Evolutionary conservation across 2,113 vertebrate species (phyloP).

Genomic region (Hylia prasina): DNA sequence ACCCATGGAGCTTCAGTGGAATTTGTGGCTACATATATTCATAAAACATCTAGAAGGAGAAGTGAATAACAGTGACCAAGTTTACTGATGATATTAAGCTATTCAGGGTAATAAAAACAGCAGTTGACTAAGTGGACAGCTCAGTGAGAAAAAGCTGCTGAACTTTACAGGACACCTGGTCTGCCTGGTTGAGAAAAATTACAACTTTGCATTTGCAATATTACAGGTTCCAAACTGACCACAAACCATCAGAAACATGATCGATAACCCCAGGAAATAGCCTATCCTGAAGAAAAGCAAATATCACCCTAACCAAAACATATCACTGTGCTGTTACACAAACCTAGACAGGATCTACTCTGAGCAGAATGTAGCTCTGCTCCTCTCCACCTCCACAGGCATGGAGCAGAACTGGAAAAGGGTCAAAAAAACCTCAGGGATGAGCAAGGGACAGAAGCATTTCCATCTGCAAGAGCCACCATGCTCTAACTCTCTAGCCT

Average conservation of each 20-base stretch:
- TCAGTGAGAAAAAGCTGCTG: not conserved
- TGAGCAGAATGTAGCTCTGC: not conserved
- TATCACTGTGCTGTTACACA: not conserved
- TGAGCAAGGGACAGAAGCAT: not conserved
- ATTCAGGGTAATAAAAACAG: not conserved
- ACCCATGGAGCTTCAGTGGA: not conserved
- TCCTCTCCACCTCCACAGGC: not conserved
- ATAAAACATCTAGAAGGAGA: not conserved
- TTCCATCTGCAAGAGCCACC: not conserved
- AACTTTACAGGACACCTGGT: not conserved
- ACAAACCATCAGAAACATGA: accelerated
- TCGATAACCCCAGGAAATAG: not conserved
- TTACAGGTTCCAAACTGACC: not conserved
- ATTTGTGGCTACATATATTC: not conserved
- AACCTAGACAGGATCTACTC: not conserved
- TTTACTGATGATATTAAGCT: not conserved
- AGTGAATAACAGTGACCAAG: not conserved
- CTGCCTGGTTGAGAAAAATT: not conserved
- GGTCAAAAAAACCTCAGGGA: not conserved
- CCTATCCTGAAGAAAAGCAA: not conserved
- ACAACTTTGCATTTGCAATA: accelerated
- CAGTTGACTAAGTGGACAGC: not conserved
- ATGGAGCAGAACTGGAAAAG: not conserved
- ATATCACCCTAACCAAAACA: not conserved
- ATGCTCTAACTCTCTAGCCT: not conserved